phyloP scores from a whole-genome alignment of 2,113 vertebrate species.

The Cygnus atratus region DNA sequence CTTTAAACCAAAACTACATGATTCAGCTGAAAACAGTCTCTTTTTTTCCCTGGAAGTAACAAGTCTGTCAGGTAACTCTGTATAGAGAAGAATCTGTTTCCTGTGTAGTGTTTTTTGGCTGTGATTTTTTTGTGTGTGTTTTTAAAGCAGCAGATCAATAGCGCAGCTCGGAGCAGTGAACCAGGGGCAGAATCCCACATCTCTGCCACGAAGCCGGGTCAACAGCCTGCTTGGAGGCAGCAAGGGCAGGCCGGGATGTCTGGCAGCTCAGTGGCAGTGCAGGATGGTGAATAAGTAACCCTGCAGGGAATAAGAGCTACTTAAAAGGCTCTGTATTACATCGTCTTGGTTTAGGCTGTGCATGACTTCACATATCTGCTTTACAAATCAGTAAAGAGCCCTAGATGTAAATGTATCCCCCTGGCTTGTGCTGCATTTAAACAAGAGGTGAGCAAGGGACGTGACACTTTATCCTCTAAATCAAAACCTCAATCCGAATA shows the following conservation, averaged over 20 bases:
- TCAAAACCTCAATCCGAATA: neutral
- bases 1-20: neutral
- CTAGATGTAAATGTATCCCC: neutral
- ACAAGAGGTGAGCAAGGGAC: neutral
- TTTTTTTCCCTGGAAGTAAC: neutral
- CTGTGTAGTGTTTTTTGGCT: neutral
- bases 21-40: neutral
- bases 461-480: neutral
- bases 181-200: too few species aligned
- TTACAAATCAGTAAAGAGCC: neutral
- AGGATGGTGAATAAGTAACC: neutral
- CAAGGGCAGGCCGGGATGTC: rapidly evolving
- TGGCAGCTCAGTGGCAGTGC: neutral
- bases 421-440: neutral
- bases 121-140: neutral
- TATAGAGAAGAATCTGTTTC: neutral
- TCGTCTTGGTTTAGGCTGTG: neutral
- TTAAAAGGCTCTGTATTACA: neutral
- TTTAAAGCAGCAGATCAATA: neutral
- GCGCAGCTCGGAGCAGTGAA: neutral
- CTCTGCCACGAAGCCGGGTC: neutral
- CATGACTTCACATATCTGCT: neutral
- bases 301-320: neutral
- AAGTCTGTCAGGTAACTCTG: neutral
- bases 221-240: neutral